Conservation (phyloP, 2,888 invertebrate species). For the Halictus quadricinctus region DNA sequence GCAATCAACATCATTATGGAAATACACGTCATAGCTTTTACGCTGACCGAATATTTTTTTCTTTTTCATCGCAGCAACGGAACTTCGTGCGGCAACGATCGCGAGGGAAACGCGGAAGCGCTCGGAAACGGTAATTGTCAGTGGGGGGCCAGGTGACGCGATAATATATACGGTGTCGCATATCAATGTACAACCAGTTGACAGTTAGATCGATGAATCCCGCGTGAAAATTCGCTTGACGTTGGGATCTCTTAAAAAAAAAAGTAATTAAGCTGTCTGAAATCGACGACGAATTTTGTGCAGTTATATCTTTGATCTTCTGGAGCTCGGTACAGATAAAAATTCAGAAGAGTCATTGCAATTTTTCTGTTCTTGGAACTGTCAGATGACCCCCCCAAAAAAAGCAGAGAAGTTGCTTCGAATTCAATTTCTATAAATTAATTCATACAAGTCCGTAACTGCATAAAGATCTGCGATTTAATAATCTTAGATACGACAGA, state of each 20-base stretch:
- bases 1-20: background rate
- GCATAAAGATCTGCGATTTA: no score
- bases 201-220: background rate
- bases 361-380: no score
- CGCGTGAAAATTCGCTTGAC: background rate
- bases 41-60: background rate
- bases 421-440: no score
- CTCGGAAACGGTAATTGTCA: constrained; percentile 4
- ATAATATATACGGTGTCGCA: background rate
- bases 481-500: no score
- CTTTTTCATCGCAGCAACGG: background rate
- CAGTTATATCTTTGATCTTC: no score
- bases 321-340: no score
- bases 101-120: background rate
- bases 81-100: background rate
- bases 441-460: no score
- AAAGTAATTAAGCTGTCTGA: no score
- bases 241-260: background rate
- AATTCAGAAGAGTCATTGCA: no score
- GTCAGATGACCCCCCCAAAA: no score
- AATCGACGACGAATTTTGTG: no score
- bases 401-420: no score
- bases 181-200: background rate
- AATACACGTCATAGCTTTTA: background rate
- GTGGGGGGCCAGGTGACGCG: constrained; percentile 12